phyloP scores from a whole-genome alignment of 2,888 invertebrate species.

The Polietes domitor region DNA sequence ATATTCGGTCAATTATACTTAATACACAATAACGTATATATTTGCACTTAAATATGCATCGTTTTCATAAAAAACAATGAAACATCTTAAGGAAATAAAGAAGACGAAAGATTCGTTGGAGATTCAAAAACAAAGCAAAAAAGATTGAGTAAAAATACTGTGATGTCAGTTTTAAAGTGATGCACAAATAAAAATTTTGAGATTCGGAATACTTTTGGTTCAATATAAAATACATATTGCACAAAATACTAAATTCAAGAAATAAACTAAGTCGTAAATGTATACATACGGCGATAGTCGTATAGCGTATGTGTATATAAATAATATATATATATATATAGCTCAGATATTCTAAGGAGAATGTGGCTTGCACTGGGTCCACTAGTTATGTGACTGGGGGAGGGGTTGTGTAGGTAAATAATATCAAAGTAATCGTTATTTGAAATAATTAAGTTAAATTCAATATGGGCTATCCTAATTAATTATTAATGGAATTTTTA shows the following conservation, averaged over 20 bases:
- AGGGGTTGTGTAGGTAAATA: not conserved
- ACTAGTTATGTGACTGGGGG: not conserved
- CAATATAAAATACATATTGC: slow-evolving; percentile 57
- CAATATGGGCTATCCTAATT: slow-evolving; percentile 50
- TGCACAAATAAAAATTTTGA: slow-evolving; percentile 32
- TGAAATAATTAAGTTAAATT: not conserved
- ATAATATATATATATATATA: too few relatives aligned
- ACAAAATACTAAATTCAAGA: slow-evolving; percentile 62
- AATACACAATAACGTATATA: slow-evolving; percentile 68
- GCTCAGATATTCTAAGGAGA: slow-evolving; percentile 53
- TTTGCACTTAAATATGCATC: slow-evolving; percentile 58
- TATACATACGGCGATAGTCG: slow-evolving; percentile 17
- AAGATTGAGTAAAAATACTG: slow-evolving; percentile 3
- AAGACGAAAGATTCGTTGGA: slow-evolving; percentile 7
- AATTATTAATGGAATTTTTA: slow-evolving; percentile 81
- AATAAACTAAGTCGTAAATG: slow-evolving; percentile 49
- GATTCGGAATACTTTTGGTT: slow-evolving; percentile 45
- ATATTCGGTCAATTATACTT: slow-evolving; percentile 50
- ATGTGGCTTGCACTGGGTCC: slow-evolving; percentile 51
- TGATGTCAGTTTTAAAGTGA: slow-evolving; percentile 8
- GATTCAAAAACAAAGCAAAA: slow-evolving; percentile 30
- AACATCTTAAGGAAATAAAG: slow-evolving; percentile 66
- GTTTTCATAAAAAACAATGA: slow-evolving; percentile 59
- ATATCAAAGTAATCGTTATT: not conserved
- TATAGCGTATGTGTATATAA: slow-evolving; percentile 30